Evolutionary conservation across 2,888 invertebrate genomes (phyloP), one percentile per base, ranked within the genome.

Genomic region (Halictus quadricinctus): DNA sequence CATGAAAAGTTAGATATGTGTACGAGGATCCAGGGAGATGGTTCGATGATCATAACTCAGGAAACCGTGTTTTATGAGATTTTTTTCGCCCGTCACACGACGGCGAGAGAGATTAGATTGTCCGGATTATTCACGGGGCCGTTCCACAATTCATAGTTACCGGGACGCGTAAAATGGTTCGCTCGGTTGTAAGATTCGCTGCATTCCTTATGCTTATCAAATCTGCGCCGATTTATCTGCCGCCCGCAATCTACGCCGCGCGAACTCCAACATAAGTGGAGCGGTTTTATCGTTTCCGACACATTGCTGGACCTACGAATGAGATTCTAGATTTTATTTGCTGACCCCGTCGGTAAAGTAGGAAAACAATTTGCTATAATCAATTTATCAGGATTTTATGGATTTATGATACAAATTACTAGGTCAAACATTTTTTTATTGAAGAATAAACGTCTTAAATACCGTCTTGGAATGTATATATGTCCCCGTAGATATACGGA

Each of bases 121-220:
- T 74, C 76, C 54, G 89, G 76, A 89, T 89, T 88, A 88, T 88
- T 88, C 88, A 79, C 77, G 54, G 21, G 73, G 77, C 76, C 54
- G 60, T 83, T 54, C 48, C 78, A 43, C 83, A 60, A 86, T 86
- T 87, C 72, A 73, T 74, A 70, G 79, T 81, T 81, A 85, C 81
- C 72, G 80, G 77, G 77, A 72, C 58, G 41, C 54, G 74, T 74
- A 66, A 87, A 83, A 75, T 76, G 64, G 60, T 76, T 69, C 43
- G 58, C 29, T 46, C 43, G 58, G 69, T 73, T 13, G 7, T 43
- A 46, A 46, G 15, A 15, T 41, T 43, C 18, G 18, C n/a, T 21
- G 18, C 18, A 66, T 36, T 36, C 29, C 36, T 66, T 66, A 18
- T 10, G 36, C 66, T 66, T 36, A 36, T 36, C 66, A 21, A 66